Conservation (phyloP, 2,113 vertebrate species). For the Dasyurus viverrinus region DNA sequence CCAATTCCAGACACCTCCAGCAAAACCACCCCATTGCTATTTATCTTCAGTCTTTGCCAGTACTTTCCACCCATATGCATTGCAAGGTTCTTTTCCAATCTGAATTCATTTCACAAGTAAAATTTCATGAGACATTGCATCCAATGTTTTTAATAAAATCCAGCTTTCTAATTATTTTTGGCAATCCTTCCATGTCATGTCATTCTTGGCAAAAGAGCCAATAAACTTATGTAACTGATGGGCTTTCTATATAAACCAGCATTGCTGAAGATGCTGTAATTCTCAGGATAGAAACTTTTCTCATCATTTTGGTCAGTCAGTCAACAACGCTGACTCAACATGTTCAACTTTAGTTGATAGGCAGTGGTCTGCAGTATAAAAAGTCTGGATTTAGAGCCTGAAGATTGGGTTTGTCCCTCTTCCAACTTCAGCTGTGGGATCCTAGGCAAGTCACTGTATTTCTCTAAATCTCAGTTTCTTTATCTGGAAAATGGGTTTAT, state of each 20-base stretch:
- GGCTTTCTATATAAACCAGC: neutral
- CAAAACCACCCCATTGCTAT: accelerated
- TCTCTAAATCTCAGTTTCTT: neutral
- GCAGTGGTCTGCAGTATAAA: neutral
- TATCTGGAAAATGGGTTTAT: neutral
- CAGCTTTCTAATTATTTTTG: neutral
- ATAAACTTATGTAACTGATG: neutral
- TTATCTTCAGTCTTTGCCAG: neutral
- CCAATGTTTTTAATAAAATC: conserved; percentile 29
- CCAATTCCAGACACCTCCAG: neutral
- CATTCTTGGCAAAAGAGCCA: neutral
- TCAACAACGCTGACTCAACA: neutral
- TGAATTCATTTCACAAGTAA: conserved; percentile 27
- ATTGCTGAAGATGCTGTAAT: neutral
- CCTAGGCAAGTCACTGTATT: neutral
- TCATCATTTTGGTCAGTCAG: neutral
- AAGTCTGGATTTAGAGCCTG: neutral
- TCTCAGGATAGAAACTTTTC: neutral
- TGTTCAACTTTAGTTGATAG: neutral
- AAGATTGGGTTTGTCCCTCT: neutral
- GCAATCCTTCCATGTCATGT: neutral
- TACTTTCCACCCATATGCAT: conserved; percentile 3
- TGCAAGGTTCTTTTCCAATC: conserved; percentile 3
- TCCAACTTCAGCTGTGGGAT: neutral
- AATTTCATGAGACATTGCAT: conserved; percentile 8